A percentile compares a stretch with the other conserved stretches of the same genome.
phyloP scores from a whole-genome alignment of 1,140 invertebrate species.

The Kradibia gibbosae region DNA sequence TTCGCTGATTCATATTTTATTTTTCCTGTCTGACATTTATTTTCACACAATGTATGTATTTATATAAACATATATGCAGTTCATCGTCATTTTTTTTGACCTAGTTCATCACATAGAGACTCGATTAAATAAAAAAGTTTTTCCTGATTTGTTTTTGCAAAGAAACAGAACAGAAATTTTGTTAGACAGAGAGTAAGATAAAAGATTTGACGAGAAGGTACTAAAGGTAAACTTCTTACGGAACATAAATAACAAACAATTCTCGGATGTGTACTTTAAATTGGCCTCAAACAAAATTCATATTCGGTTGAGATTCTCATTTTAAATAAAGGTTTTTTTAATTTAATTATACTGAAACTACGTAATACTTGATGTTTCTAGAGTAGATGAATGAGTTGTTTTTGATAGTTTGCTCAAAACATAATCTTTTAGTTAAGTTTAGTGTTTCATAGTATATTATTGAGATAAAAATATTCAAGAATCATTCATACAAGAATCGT shows the following conservation, averaged over 20 bases:
- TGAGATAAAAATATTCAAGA: not conserved
- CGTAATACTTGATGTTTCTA: not conserved
- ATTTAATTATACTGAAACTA: not conserved
- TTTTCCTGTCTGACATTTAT: not conserved
- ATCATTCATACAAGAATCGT: not conserved
- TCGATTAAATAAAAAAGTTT: constrained; percentile 14
- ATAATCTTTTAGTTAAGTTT: not conserved
- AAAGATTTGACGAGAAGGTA: not conserved
- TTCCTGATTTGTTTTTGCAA: not conserved
- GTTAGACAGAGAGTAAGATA: not conserved
- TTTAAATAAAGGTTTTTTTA: not conserved
- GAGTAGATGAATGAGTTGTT: not conserved
- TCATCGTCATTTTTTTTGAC: constrained; percentile 22
- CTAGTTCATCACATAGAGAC: constrained; percentile 12
- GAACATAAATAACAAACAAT: not conserved
- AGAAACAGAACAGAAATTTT: not conserved
- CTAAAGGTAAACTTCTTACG: not conserved
- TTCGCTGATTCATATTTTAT: not conserved
- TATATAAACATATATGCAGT: not conserved
- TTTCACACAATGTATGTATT: not conserved
- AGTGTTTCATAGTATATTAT: not conserved
- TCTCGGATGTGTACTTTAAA: not conserved
- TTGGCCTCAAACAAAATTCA: not conserved
- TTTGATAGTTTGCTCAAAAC: not conserved
- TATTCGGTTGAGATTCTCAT: not conserved